Evolutionary conservation across 1,140 invertebrate genomes (phyloP).

Genomic region (Brachystomella parvula): DNA sequence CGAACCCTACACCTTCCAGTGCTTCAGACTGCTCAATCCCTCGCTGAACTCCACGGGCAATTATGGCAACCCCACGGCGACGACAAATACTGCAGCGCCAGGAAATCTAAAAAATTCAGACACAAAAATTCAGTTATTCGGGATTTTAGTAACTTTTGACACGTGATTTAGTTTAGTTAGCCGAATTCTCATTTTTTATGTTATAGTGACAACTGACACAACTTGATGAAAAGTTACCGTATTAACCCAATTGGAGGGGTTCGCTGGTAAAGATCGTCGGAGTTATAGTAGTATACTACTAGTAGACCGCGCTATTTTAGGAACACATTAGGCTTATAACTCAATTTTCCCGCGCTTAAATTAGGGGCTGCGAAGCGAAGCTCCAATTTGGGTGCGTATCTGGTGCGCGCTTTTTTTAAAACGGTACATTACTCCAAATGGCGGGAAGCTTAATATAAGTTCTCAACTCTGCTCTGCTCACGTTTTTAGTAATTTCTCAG

Average conservation of each 20-base stretch:
- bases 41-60: conserved; percentile 33
- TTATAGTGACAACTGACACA: too few species aligned
- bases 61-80: conserved; percentile 36
- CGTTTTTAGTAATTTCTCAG: too few species aligned
- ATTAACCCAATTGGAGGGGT: neutral
- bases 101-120: conserved; percentile 18
- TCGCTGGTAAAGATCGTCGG: neutral
- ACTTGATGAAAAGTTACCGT: neutral
- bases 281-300: neutral
- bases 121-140: neutral
- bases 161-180: neutral
- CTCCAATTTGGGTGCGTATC: too few species aligned
- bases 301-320: too few species aligned
- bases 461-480: too few species aligned
- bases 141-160: neutral
- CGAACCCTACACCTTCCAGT: conserved; percentile 35
- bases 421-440: too few species aligned
- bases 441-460: too few species aligned
- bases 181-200: neutral
- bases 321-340: too few species aligned
- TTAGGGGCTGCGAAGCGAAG: too few species aligned
- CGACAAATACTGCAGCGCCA: conserved; percentile 38
- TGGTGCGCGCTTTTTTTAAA: too few species aligned
- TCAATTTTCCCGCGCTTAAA: too few species aligned
- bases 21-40: conserved; percentile 36